Percentiles rank a stretch among this genome's conserved stretches.
Evolutionary conservation across 1,140 invertebrate genomes (phyloP).

Genomic region (Gerris buenoi): DNA sequence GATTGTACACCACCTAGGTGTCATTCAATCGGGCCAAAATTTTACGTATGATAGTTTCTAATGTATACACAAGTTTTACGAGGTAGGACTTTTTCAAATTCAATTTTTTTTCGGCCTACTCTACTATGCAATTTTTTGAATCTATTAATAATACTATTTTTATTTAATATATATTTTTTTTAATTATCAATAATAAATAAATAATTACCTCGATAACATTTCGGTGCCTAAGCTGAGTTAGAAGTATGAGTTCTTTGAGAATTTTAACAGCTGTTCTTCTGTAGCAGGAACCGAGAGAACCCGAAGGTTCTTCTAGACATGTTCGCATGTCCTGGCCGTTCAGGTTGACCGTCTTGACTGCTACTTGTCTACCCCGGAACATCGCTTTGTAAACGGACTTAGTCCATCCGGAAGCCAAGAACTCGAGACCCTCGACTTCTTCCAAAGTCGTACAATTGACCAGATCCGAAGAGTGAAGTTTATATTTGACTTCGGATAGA

Average conservation of each 20-base stretch:
- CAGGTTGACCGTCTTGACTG: conserved; percentile 34
- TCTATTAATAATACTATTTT: too few species aligned
- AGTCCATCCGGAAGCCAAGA: conserved; percentile 33
- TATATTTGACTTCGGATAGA: not conserved
- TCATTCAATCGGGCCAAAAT: too few species aligned
- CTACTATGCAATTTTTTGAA: too few species aligned
- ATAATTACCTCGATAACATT: conserved; percentile 22
- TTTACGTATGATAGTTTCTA: too few species aligned
- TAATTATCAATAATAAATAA: too few species aligned
- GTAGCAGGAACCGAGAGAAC: conserved; percentile 27
- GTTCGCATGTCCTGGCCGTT: conserved; percentile 30
- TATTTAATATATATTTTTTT: too few species aligned
- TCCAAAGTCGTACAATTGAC: conserved; percentile 20
- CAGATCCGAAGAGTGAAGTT: not conserved
- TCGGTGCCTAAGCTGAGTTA: conserved; percentile 18
- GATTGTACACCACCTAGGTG: too few species aligned
- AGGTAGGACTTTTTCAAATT: too few species aligned
- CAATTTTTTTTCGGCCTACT: too few species aligned
- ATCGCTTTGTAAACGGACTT: conserved; percentile 33
- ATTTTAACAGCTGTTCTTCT: conserved; percentile 30
- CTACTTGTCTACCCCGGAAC: conserved; percentile 25
- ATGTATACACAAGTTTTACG: too few species aligned
- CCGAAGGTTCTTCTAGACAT: conserved; percentile 23
- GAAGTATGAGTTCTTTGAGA: conserved; percentile 22
- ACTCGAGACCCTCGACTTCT: conserved; percentile 18